A percentile compares a stretch with the other conserved stretches of the same genome.
Conservation (phyloP, 2,797 vertebrate species). For the Zenarchopterus dispar region DNA sequence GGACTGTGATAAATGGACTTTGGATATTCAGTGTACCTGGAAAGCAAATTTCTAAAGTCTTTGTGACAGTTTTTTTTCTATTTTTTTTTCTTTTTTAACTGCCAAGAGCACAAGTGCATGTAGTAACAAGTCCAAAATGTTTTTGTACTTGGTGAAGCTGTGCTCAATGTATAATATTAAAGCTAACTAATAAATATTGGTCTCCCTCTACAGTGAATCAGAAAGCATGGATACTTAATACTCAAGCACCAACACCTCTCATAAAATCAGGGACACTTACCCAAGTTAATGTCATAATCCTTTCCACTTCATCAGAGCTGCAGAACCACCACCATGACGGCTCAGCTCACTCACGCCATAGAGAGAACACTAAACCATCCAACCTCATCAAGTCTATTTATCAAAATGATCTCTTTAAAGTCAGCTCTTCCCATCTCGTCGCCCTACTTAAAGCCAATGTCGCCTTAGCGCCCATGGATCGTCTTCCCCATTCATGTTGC, state of each 20-base stretch:
- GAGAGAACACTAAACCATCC: conserved; percentile 68
- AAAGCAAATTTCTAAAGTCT: too few relatives aligned
- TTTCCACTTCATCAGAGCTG: conserved; percentile 66
- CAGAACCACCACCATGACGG: conserved; percentile 60
- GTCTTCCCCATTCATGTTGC: conserved; percentile 55
- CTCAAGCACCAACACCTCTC: conserved; percentile 43
- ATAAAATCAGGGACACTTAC: conserved; percentile 58
- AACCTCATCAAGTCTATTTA: conserved; percentile 81
- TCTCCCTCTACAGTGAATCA: conserved; percentile 30
- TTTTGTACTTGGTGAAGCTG: conserved; percentile 9
- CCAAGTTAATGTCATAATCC: conserved; percentile 74
- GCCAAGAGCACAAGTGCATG: too few relatives aligned
- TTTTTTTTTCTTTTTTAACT: too few relatives aligned
- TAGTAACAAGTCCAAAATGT: conserved; percentile 7
- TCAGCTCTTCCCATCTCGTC: conserved; percentile 63
- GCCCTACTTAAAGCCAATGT: conserved; percentile 76
- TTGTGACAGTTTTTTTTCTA: too few relatives aligned
- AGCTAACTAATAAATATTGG: conserved; percentile 30
- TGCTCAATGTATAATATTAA: conserved; percentile 3
- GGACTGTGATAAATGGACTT: too few relatives aligned
- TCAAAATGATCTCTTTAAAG: conserved; percentile 73
- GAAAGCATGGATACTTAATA: conserved; percentile 36
- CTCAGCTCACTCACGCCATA: conserved; percentile 57
- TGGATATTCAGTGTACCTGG: too few relatives aligned
- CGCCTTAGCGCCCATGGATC: conserved; percentile 57